These are phyloP conservation scores for Onychostruthus taczanowskii DNA, from an alignment of 2,113 vertebrate genomes.

Conservation along the genomic window DNA sequence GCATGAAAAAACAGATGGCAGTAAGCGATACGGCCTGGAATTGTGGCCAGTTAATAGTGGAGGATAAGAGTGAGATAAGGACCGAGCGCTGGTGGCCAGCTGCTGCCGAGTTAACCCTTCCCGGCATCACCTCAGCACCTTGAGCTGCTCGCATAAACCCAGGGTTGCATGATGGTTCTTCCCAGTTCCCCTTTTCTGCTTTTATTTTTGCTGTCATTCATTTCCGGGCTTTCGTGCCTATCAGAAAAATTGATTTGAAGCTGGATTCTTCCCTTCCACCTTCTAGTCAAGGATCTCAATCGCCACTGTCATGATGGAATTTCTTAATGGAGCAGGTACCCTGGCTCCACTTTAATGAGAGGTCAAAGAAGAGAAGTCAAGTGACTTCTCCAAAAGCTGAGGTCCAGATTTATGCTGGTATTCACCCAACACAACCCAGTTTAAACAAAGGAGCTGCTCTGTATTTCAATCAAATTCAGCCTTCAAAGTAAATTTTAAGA, in stretches of 20 bases:
- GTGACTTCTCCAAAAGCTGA: neutral
- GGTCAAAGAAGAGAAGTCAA: neutral
- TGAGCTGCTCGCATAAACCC: neutral
- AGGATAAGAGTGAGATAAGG: constrained; percentile 64
- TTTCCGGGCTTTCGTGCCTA: neutral
- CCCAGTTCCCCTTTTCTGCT: neutral
- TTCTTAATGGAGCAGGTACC: neutral
- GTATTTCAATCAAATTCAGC: neutral
- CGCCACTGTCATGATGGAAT: fast-evolving
- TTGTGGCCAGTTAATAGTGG: constrained; percentile 56
- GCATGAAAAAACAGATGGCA: constrained; percentile 68
- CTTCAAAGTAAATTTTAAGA: neutral
- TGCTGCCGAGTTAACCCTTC: constrained; percentile 68
- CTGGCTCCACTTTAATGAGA: neutral
- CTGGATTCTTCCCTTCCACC: neutral
- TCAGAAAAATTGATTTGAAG: neutral
- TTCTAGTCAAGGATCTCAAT: neutral
- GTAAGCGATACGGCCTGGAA: constrained; percentile 57
- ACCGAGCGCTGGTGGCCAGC: constrained; percentile 55
- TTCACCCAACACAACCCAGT: neutral
- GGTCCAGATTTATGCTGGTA: neutral
- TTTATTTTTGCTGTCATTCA: neutral
- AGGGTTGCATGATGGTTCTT: neutral
- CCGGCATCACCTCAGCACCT: neutral
- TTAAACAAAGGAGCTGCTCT: neutral